Percentiles rank a stretch among this genome's conserved stretches.
Conservation (phyloP, 2,888 invertebrate species). For the Coenonympha arcania region DNA sequence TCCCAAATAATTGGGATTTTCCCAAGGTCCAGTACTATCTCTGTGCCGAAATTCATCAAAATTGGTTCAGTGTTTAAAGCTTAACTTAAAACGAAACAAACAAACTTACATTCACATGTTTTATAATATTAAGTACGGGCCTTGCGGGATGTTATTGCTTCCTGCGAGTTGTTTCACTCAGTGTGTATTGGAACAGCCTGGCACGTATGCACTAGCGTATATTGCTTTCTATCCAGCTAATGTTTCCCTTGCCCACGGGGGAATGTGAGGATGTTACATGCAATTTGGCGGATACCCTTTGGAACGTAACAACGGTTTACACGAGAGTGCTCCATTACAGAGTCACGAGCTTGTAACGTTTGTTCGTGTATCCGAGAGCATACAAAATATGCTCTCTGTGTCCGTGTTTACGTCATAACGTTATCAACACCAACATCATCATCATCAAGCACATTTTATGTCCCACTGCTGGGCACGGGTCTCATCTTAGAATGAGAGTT, state of each 20-base stretch:
- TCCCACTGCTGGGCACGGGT: too few relatives aligned
- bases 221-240: slow-evolving; percentile 14
- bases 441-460: too few relatives aligned
- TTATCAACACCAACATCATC: too few relatives aligned
- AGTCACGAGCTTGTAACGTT: slow-evolving; percentile 8
- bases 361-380: not conserved
- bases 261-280: slow-evolving; percentile 10
- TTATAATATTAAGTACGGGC: not conserved
- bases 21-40: too few relatives aligned
- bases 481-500: too few relatives aligned
- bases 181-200: slow-evolving; percentile 8
- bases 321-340: slow-evolving; percentile 5
- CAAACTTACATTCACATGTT: too few relatives aligned
- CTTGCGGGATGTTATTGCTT: not conserved
- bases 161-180: not conserved
- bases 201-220: slow-evolving; percentile 12
- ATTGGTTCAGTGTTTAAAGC: too few relatives aligned
- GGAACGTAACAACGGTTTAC: slow-evolving; percentile 11
- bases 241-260: slow-evolving; percentile 12
- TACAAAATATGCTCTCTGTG: not conserved
- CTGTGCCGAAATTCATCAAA: too few relatives aligned
- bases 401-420: too few relatives aligned
- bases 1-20: too few relatives aligned
- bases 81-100: too few relatives aligned
- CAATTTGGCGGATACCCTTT: slow-evolving; percentile 10